These are phyloP conservation scores for Amorpha juglandis DNA, from an alignment of 2,888 invertebrate species.

Conservation along the genomic window DNA sequence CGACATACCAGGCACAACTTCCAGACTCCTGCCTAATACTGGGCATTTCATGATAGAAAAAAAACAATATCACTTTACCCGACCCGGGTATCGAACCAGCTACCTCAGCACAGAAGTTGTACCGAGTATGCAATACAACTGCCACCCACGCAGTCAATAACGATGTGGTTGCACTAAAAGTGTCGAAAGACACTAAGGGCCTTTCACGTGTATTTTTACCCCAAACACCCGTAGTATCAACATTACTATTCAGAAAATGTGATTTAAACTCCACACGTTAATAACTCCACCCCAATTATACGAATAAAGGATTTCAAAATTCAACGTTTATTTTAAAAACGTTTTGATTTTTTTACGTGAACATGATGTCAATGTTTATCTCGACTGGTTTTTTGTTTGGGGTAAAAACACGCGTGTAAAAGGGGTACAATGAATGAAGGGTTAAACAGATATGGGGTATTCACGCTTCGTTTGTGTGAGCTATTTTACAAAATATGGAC, in stretches of 20 bases:
- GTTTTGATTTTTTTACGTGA: slow-evolving; percentile 32
- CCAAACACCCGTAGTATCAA: neutral
- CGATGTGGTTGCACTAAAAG: neutral
- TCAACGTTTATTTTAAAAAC: slow-evolving; percentile 31
- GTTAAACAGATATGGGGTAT: slow-evolving; percentile 26
- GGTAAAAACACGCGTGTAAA: slow-evolving; percentile 20
- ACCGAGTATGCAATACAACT: too few species aligned
- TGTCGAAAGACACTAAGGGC: too few species aligned
- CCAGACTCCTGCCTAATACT: too few species aligned
- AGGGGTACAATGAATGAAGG: slow-evolving; percentile 27
- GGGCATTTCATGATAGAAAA: too few species aligned
- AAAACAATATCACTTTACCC: too few species aligned
- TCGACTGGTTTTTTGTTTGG: slow-evolving; percentile 32
- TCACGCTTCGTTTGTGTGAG: neutral
- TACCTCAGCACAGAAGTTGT: too few species aligned
- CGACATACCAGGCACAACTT: too few species aligned
- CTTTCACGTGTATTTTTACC: neutral
- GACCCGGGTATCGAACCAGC: too few species aligned
- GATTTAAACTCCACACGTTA: neutral
- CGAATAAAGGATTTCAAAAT: slow-evolving; percentile 11
- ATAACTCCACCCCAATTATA: neutral
- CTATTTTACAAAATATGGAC: slow-evolving; percentile 3
- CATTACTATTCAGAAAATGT: neutral
- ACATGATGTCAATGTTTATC: slow-evolving; percentile 36
- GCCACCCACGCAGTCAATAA: too few species aligned